A percentile compares a stretch with the other conserved stretches of the same genome.
These are phyloP conservation scores for Chiroxiphia lanceolata DNA, from an alignment of 2,797 vertebrate species.

Conservation along the genomic window DNA sequence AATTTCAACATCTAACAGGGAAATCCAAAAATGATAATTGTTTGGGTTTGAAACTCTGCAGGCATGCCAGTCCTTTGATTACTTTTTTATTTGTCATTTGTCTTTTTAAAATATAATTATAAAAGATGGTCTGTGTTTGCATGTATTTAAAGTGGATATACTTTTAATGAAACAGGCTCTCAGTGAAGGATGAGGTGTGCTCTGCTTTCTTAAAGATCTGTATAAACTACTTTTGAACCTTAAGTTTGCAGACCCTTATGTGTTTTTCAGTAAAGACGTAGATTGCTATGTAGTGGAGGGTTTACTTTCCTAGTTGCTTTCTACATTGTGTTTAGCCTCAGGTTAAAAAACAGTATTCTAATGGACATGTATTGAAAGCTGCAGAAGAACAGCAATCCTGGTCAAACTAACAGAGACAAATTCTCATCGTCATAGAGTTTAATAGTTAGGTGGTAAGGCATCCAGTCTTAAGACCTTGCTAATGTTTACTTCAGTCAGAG, in stretches of 20 bases:
- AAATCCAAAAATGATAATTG: not conserved
- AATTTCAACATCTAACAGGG: not conserved
- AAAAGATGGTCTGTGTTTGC: not conserved
- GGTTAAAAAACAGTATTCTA: not conserved
- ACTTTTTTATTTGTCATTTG: not conserved
- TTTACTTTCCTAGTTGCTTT: not conserved
- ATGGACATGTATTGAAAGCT: not conserved
- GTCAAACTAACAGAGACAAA: not conserved
- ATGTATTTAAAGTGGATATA: not conserved
- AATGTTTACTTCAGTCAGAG: not conserved
- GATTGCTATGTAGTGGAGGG: fast-evolving
- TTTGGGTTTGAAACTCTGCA: not conserved
- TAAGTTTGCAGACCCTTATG: not conserved
- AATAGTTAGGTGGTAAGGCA: not conserved
- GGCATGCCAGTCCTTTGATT: not conserved
- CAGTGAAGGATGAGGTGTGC: not conserved
- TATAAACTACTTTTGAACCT: not conserved
- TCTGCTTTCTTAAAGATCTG: not conserved
- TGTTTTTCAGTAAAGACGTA: not conserved
- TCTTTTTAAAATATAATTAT: not conserved
- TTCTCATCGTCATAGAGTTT: not conserved
- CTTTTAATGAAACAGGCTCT: not conserved
- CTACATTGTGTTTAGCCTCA: not conserved
- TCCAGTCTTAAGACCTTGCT: not conserved
- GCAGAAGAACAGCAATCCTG: not conserved